Evolutionary conservation across 2,113 vertebrate species (phyloP).

Genomic region (Martes martes): DNA sequence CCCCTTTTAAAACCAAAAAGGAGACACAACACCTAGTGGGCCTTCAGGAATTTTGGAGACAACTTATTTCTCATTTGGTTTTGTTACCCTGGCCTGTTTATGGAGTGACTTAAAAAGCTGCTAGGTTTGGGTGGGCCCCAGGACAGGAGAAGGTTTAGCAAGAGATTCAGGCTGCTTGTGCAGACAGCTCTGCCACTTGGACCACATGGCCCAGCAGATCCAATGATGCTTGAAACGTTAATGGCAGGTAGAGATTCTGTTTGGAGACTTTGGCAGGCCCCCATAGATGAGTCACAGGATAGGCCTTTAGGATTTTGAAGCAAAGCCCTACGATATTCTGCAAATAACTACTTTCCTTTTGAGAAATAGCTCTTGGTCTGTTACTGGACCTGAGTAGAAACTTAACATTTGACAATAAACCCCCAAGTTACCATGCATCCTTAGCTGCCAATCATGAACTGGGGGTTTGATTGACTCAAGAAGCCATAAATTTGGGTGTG

Average conservation of each 20-base stretch:
- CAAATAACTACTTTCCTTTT: not conserved
- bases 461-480: not conserved
- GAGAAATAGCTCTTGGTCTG: not conserved
- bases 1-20: not conserved
- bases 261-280: not conserved
- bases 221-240: not conserved
- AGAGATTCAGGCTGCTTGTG: not conserved
- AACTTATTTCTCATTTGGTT: not conserved
- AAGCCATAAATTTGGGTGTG: not conserved
- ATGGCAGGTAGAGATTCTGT: not conserved
- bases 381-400: not conserved
- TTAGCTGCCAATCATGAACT: not conserved
- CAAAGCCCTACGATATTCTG: not conserved
- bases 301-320: not conserved
- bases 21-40: not conserved
- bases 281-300: not conserved
- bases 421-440: not conserved
- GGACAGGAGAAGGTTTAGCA: not conserved
- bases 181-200: not conserved
- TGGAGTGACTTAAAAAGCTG: not conserved
- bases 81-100: not conserved
- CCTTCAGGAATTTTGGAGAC: not conserved
- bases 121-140: not conserved
- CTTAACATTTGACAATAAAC: not conserved
- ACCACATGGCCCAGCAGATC: not conserved